A percentile compares a stretch with the other conserved stretches of the same genome.
Conservation (phyloP, 1,140 invertebrate species). For the Hormaphis cornu region DNA sequence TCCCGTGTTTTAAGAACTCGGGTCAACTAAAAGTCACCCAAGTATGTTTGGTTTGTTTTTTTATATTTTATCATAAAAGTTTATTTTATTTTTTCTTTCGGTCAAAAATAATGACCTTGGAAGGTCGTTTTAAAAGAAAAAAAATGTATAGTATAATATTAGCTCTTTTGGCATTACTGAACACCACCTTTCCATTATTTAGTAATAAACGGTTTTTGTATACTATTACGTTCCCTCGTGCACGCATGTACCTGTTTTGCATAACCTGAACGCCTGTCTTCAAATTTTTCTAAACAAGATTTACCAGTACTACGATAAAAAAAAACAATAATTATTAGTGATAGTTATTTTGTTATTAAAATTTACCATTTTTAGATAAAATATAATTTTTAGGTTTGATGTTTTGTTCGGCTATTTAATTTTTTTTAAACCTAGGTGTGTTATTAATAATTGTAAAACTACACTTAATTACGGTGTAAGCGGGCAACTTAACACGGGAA, state of each 20-base stretch:
- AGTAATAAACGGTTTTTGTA: not conserved
- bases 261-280: not conserved
- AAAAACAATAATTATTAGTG: not conserved
- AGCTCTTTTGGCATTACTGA: not conserved
- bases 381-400: too few species aligned
- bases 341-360: too few species aligned
- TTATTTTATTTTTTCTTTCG: not conserved
- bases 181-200: not conserved
- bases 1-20: too few species aligned
- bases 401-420: too few species aligned
- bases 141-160: too few species aligned
- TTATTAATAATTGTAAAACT: too few species aligned
- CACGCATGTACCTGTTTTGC: conserved; percentile 29
- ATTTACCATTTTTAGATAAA: too few species aligned
- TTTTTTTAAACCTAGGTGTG: too few species aligned
- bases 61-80: not conserved
- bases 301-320: not conserved
- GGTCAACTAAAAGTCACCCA: too few species aligned
- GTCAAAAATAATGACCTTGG: conserved; percentile 10
- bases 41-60: too few species aligned
- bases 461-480: too few species aligned
- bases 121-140: conserved; percentile 1
- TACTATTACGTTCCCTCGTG: not conserved
- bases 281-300: not conserved
- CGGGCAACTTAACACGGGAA: too few species aligned